Base-by-base conservation (phyloP, 2,888 invertebrate species). In the Formica aserva region DNA sequence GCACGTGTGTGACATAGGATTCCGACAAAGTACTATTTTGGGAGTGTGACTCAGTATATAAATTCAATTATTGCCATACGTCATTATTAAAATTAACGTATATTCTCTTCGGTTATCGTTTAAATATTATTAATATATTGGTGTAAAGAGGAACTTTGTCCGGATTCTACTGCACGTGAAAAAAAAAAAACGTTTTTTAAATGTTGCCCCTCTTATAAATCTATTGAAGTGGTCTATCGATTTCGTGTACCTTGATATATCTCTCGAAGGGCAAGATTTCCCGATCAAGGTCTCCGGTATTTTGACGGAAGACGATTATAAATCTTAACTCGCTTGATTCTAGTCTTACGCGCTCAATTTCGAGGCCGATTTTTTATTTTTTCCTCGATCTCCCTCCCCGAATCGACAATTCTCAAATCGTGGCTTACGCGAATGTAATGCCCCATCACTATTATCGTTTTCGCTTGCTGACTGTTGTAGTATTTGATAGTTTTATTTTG, bases 381-480 rank as follows among this genome's bases (percentile, higher is more conserved):
- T 41, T 18, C 45, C 41, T n/a, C 35, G 48, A 76, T 74, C 62
- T 4, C 15, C 29, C 55, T 55, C 32, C 18, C 52, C 52, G n/a
- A 52, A 52, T 52, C 52, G n/a, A 35, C 41, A 22, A 85, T 83
- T 86, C 22, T 83, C 80, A 82, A 52, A 52, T 18, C 67, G 82
- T 13, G 82, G 80, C n/a, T 48, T 77, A 86, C 55, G 60, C 69
- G 55, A 75, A 84, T 48, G 66, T 82, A 78, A 35, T 52, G 83
- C 38, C 80, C 62, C 78, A 84, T 82, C 69, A 63, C 88, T 85
- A 87, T 88, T 87, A 92, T 87, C 90, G 91, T 91, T 92, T 92
- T 92, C 91, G 93, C 94, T 94, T 94, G 93, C 93, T 94, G 92
- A 93, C 92, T 94, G 94, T 94, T 94, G 93, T 94, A 94, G 92